Base-by-base conservation (phyloP, 2,113 vertebrate genomes). In the Oreotrochilus melanogaster region DNA sequence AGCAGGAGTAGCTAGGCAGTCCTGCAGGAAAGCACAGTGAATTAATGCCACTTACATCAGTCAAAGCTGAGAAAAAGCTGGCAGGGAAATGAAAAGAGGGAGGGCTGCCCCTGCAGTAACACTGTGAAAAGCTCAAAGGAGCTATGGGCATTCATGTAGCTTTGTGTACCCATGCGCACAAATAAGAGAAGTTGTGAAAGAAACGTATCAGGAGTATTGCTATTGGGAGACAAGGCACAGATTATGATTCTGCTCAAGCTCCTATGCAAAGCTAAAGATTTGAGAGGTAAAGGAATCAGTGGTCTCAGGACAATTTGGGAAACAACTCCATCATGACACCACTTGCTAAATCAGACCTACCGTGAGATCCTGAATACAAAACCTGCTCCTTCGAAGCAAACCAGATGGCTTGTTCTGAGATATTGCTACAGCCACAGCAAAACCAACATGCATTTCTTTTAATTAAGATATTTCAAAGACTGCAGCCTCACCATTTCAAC, bases 121-220 rank as follows among this genome's bases (percentile, higher is more conserved):
- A 6, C 61, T 14, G 22, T 25, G 14, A 78, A 51, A 31, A 69
- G 13, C 37, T 47, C 62, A 19, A 18, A 35, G 23, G 18, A 57
- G 65, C 35, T 10, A 5, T 2, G 7, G 57, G 33, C 42, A 60
- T 1, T 4, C 28, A 8, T 18, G 8, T 1, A 18, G 11, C 14
- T 5, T 30, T 42, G 27, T 9, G 50, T 21, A 18, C 4, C 11
- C 37, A 30, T 9, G 1, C 4, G 10, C 37, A 53, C 51, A 50
- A 42, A 33, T 21, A 67, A 9, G 27, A 27, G 9, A 3, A 39
- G n/a, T 9, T 53, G 37, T 25, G 31, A 47, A 58, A 70, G 21
- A 18, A 53, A 30, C 37, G 15, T 8, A 27, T 24, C 15, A 8
- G 42, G 12, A 35, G 16, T 39, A 24, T 2, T 23, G n/a, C 8